Conservation (phyloP, 1,140 invertebrate species). For the Zaprionus gabonicus region DNA sequence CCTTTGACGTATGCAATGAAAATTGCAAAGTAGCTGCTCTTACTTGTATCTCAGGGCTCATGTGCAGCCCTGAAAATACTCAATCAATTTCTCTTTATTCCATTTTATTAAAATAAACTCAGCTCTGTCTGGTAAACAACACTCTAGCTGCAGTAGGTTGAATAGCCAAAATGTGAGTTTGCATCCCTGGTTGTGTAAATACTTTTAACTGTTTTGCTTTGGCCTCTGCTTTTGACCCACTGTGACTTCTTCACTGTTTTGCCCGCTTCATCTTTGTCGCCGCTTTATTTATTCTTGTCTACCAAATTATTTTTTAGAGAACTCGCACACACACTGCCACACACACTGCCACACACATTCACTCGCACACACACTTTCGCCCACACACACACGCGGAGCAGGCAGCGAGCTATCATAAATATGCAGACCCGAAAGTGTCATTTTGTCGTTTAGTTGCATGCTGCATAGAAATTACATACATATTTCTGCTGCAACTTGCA, state of each 20-base stretch:
- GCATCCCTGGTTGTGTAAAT: conserved; percentile 23
- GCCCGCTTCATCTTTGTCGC: conserved; percentile 37
- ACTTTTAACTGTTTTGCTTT: conserved; percentile 22
- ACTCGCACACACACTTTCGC: neutral
- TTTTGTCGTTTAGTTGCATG: conserved; percentile 56
- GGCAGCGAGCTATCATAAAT: conserved; percentile 67
- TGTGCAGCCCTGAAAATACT: neutral
- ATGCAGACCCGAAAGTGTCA: conserved; percentile 64
- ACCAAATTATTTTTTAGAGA: conserved; percentile 48
- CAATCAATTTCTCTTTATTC: neutral
- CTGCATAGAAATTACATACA: conserved; percentile 65
- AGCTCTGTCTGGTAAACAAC: neutral
- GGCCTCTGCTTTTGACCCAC: neutral
- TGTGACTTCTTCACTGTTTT: conserved; percentile 26
- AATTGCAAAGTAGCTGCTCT: too few species aligned
- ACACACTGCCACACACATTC: neutral
- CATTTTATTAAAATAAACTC: too few species aligned
- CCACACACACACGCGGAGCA: conserved; percentile 4
- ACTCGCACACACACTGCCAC: conserved; percentile 25
- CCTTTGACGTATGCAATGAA: too few species aligned
- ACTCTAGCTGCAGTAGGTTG: neutral
- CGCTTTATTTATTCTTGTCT: conserved; percentile 48
- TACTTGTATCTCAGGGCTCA: too few species aligned
- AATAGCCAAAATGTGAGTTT: neutral
- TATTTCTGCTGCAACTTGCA: conserved; percentile 35